Evolutionary conservation across 2,113 vertebrate genomes (phyloP).

Genomic region (Uria aalge): DNA sequence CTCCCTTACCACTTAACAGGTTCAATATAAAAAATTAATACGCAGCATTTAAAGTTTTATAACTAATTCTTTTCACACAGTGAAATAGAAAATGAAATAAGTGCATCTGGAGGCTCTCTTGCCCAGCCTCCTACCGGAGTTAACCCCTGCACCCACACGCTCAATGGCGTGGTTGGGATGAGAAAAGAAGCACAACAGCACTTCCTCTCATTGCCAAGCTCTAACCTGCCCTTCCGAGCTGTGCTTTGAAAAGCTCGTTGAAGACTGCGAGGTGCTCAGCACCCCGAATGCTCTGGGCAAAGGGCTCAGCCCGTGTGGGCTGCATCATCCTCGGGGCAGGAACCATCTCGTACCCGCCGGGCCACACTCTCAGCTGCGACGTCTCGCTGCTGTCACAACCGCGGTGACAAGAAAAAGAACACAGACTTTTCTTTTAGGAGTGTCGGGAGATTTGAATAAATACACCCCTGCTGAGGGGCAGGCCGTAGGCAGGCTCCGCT

Average conservation of each 20-base stretch:
- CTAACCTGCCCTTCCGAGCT: not conserved
- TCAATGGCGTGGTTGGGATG: not conserved
- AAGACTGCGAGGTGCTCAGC: not conserved
- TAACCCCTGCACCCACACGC: not conserved
- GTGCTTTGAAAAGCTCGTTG: not conserved
- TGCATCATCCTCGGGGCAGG: not conserved
- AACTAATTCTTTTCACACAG: not conserved
- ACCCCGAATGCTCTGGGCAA: not conserved
- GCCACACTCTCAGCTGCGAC: fast-evolving
- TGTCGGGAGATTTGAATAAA: not conserved
- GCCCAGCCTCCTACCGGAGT: not conserved
- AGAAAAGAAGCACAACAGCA: not conserved
- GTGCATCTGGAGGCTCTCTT: not conserved
- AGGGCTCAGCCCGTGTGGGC: not conserved
- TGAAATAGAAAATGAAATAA: not conserved
- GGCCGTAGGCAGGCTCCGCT: not conserved
- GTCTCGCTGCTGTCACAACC: not conserved
- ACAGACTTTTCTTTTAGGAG: not conserved
- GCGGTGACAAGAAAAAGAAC: not conserved
- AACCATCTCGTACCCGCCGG: fast-evolving
- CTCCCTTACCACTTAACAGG: not conserved
- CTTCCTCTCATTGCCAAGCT: not conserved
- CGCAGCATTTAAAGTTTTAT: not conserved
- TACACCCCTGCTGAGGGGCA: not conserved
- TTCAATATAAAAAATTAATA: not conserved